Base-by-base conservation (phyloP, 2,113 vertebrate species). In the Columba livia region DNA sequence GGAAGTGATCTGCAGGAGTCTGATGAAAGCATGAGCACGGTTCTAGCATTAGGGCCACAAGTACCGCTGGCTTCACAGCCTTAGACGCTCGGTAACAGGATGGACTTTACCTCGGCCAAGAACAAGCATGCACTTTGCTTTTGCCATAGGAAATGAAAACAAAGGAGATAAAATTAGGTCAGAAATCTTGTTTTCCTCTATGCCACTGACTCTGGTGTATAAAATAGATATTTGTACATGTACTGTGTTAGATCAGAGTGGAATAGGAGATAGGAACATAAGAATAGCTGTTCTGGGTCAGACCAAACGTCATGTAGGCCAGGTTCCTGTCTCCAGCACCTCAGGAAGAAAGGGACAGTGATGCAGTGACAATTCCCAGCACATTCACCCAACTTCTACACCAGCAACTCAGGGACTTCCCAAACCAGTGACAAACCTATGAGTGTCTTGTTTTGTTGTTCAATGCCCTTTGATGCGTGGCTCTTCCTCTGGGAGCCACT, bases 121-220 rank as follows among this genome's bases (percentile, higher is more conserved):
- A 94, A 54, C 44, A 60, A 32, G 44, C 20, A 66, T 0, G 3
- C 6, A 17, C 42, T 73, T 81, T 12, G 28, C 61, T 81, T 93
- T 90, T 89, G 73, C 70, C 74, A 31, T 88, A 94, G 83, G 89
- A 95, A 96, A 83, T 57, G 58, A 87, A 95, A 96, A 93, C 77
- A 95, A 95, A 94, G 75, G 82, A 79, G 47, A 84, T 64, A 88
- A 92, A 90, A 88, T 77, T 70, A 73, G 82, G 92, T 89, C 80
- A 88, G 66, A 90, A 95, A 79, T 66, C 54, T 94, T 67, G 56
- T 79, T 94, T 91, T 89, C 84, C 82, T 97, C 83, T 79, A 34
- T 64, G n/a, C 3, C 28, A 62, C 64, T 23, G 62, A 75, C 69
- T 90, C 40, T 44, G 36, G 44, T n/a, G 36, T 65, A 70, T 51